Percentiles rank a stretch among this genome's conserved stretches.
Conservation (phyloP, 2,797 vertebrate genomes). For the Tiaroga cobitis region DNA sequence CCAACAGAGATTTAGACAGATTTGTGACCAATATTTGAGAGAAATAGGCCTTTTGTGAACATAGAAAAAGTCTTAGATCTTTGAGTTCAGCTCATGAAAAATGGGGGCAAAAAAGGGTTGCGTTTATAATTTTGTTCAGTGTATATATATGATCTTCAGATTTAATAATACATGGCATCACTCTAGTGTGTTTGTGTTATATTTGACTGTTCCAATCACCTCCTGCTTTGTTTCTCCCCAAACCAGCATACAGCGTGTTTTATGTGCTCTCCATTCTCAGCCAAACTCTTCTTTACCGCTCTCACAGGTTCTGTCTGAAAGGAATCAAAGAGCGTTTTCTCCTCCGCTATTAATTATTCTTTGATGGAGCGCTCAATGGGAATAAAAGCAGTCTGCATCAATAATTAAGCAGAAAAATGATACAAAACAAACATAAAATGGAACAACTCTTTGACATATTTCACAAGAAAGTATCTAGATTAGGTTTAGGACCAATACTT, state of each 20-base stretch:
- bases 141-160: no score
- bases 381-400: slow-evolving; percentile 69
- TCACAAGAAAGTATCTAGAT: slow-evolving; percentile 43
- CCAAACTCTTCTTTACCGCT: slow-evolving; percentile 19
- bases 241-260: neutral
- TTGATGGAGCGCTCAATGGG: slow-evolving; percentile 68
- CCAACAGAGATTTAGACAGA: no score
- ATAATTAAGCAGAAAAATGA: slow-evolving; percentile 72
- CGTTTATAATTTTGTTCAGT: no score
- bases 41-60: no score
- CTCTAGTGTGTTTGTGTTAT: neutral
- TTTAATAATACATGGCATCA: neutral
- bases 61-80: no score
- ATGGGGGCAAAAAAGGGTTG: no score
- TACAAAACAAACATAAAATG: slow-evolving; percentile 67
- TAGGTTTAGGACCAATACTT: slow-evolving; percentile 63
- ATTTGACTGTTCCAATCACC: neutral
- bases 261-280: neutral
- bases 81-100: no score
- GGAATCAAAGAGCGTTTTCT: slow-evolving; percentile 64
- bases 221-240: slow-evolving; percentile 14
- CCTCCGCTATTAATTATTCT: slow-evolving; percentile 65
- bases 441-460: slow-evolving; percentile 59
- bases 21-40: no score
- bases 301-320: slow-evolving; percentile 54